phyloP scores from a whole-genome alignment of 2,113 vertebrate genomes.

The Amia ocellicauda region DNA sequence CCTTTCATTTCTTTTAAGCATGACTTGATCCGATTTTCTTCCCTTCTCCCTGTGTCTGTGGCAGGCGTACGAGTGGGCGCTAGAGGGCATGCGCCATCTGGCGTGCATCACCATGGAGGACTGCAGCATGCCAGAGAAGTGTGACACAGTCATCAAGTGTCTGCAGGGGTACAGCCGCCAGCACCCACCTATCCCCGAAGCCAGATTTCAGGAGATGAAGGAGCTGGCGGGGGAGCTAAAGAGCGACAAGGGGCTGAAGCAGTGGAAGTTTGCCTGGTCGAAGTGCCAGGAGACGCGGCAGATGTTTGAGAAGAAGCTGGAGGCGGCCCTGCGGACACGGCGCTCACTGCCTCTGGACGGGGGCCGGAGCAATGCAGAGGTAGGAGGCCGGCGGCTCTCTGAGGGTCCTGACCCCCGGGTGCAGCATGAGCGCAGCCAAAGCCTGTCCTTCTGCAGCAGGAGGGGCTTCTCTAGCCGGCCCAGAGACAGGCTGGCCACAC shows the following conservation, averaged over 20 bases:
- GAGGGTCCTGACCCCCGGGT: constrained; percentile 30
- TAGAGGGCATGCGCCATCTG: constrained; percentile 74
- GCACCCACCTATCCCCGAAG: constrained; percentile 64
- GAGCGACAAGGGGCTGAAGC: constrained; percentile 68
- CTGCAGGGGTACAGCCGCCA: constrained; percentile 67
- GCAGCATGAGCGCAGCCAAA: constrained; percentile 46
- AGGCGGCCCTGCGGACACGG: constrained; percentile 59
- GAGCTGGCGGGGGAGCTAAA: constrained; percentile 71
- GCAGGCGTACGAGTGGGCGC: constrained; percentile 73
- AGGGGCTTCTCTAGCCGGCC: constrained; percentile 39
- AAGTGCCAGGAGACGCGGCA: constrained; percentile 78
- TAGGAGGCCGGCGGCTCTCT: constrained; percentile 31
- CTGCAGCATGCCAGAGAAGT: constrained; percentile 54
- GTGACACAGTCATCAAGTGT: constrained; percentile 49
- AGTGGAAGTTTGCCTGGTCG: constrained; percentile 78
- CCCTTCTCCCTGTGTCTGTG: constrained; percentile 27
- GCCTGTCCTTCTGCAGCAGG: constrained; percentile 37
- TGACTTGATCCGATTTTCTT: constrained; percentile 13
- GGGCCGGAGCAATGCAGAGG: constrained; percentile 13
- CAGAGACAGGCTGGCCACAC: constrained; percentile 35
- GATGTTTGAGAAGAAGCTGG: constrained; percentile 76
- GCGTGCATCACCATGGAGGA: constrained; percentile 71
- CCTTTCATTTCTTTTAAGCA: constrained; percentile 11
- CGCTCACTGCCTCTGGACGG: constrained; percentile 6
- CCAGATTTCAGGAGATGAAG: constrained; percentile 78